A percentile compares a stretch with the other conserved stretches of the same genome.
phyloP scores from a whole-genome alignment of 2,113 vertebrate species.

The Saguinus midas region DNA sequence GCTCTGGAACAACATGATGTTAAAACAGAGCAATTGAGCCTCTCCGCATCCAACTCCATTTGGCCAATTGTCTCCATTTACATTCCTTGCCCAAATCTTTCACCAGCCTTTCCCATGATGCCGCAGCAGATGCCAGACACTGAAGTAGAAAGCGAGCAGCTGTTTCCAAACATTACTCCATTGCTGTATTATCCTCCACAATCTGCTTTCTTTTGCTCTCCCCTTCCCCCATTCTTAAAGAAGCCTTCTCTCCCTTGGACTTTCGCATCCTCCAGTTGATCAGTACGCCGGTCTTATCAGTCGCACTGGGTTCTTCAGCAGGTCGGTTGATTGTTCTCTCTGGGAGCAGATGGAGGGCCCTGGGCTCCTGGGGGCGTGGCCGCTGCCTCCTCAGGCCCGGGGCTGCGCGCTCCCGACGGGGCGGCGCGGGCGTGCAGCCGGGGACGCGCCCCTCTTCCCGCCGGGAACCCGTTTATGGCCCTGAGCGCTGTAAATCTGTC shows the following conservation, averaged over 20 bases:
- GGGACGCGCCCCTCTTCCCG: slow-evolving; percentile 84
- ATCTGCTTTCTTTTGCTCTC: slow-evolving; percentile 58
- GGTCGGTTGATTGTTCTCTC: neutral
- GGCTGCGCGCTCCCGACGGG: neutral
- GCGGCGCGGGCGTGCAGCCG: slow-evolving; percentile 69
- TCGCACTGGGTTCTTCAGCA: neutral
- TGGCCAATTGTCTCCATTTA: slow-evolving; percentile 72
- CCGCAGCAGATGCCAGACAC: slow-evolving; percentile 74
- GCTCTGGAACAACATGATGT: slow-evolving; percentile 20
- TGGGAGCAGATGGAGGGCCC: neutral
- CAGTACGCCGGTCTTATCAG: slow-evolving; percentile 42
- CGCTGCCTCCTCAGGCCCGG: neutral
- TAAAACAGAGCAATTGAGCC: slow-evolving; percentile 52
- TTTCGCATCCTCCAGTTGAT: neutral
- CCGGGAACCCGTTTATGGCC: slow-evolving; percentile 86
- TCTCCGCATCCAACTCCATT: slow-evolving; percentile 33
- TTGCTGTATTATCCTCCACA: slow-evolving; percentile 56
- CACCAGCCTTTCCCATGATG: slow-evolving; percentile 72
- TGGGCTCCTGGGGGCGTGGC: neutral
- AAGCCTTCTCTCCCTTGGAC: neutral
- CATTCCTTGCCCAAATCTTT: slow-evolving; percentile 73
- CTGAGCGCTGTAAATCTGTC: slow-evolving; percentile 90
- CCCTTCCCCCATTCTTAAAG: neutral
- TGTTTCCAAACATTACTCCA: slow-evolving; percentile 75
- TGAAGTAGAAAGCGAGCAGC: slow-evolving; percentile 78